Base-by-base conservation (phyloP, 35 echinoderm and acorn worm species). In the Holothuria glaberrima region DNA sequence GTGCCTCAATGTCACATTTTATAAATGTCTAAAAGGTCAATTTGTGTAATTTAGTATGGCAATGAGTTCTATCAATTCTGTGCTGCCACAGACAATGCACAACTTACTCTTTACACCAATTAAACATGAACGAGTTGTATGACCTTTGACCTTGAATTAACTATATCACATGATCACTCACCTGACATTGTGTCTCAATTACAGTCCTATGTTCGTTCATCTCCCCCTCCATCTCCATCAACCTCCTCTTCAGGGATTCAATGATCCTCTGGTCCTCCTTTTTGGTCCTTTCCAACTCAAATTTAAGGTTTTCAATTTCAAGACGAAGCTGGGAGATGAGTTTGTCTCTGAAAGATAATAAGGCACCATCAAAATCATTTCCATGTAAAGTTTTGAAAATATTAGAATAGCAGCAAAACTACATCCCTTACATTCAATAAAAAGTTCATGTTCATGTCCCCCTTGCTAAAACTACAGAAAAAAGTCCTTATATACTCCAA, bases 191-290 rank as follows among this genome's bases (percentile, higher is more conserved):
- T 31, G 86, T 89, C 76, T 93, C 92, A 10, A 93, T 75, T 33
- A 89, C 59, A 1, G 34, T 83, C 54, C 77, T 48, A 58, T 92
- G 94, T 90, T 93, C 91, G 28, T 93, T 92, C 54, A 96, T 87
- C 20, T 96, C 91, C 30, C 50, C 74, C 38, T 96, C 92, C 75
- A 97, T 86, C 59, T 97, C 90, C 88, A 94, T 94, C 36, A 97
- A 68, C 59, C 93, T 58, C 38, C 46, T 95, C 86, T 99, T 99
- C 24, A 99, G 80, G 25, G 79, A 90, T 65, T 99, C 87, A 31
- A 99, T 99, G 6, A 99, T 94, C 58, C 97, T 81, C 59, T 99
- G 97, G 69, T 99, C 97, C 52, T 95, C 97, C 48, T 82, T 83
- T 31, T 91, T 94, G 45, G 80, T 93, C 77, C 90, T 71, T 27